Evolutionary conservation across 37 sponge, comb jelly and placozoan species (phyloP), one percentile per base, ranked within the genome.

Genomic region (Geodia barretti): DNA sequence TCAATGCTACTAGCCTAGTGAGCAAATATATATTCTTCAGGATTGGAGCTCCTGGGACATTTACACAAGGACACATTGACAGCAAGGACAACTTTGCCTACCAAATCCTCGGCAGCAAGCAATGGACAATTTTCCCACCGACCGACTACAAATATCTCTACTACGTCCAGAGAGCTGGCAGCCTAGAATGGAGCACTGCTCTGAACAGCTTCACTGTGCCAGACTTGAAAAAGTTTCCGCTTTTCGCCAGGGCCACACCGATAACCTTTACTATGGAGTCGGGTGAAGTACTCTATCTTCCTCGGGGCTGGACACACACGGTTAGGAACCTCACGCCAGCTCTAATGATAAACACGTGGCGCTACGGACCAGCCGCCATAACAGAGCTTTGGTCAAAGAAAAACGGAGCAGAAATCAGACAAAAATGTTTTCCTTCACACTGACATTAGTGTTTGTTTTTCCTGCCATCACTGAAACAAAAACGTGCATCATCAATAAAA

Each of bases 11-110:
- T n/a, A n/a, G n/a, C n/a, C n/a, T n/a, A n/a, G n/a, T n/a, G n/a
- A n/a, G n/a, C n/a, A n/a, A n/a, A n/a, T n/a, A n/a, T n/a, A n/a
- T n/a, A 59, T 14, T 19, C 7, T 36, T 26, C 40, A 93, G 94
- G 94, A 86, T 93, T 74, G 94, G 95, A 9, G 72, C 73, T n/a
- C 80, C 84, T 21, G 92, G 90, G 0, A 95, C 95, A 9, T 91
- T 91, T 83, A 95, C 95, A 70, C 95, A 95, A 38, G 95, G 95
- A 1, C 95, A 95, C 82, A 85, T 95, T 39, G 95, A 95, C 87
- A 89, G 91, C 65, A 91, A 91, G 38, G 95, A 95, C 79, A 95
- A 95, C 64, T 95, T 95, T 83, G 92, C 81, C 9, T 95, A 95
- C 72, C 95, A 95, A 69, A 74, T 95, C 60, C 85, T 95, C 30